Base-by-base conservation (phyloP, 1,140 invertebrate genomes). In the Panagrolaimus sp. region DNA sequence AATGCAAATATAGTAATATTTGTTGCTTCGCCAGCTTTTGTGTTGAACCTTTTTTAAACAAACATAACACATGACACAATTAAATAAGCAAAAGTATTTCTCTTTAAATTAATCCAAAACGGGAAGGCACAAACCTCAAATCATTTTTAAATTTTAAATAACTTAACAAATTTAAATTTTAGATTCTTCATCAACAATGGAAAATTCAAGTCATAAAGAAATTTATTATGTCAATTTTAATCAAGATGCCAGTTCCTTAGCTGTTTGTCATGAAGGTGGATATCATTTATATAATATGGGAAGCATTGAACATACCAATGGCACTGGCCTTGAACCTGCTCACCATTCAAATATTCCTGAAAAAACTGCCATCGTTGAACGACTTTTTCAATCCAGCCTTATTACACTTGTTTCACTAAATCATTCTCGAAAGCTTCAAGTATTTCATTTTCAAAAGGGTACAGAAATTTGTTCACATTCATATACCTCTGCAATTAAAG, bases 281-380 rank as follows among this genome's bases (percentile, higher is more conserved):
- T 58, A n/a, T 58, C 21, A 8, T 28, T 12, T 58, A 12, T 58
- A 58, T 21, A 28, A 58, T 14, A 12, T 58, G 1, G 21, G 21
- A 17, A 12, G 14, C 14, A 26, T 58, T 14, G n/a, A 58, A 58
- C n/a, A 14, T 12, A 17, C n/a, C 4, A 28, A 21, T 12, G 28
- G 10, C 4, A 58, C 1, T 3, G 32, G 32, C 7, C 32, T 38
- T 38, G 32, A 38, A 38, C 32, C 32, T 98, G 83, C 87, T 98
- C 73, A 91, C 91, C 73, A 93, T 98, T 43, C 93, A 94, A 85
- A 88, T 98, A 65, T 98, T 98, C 86, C 88, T 96, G 32, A 38
- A 38, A 21, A 28, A 1, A 17, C 28, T 21, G 10, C 28, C 21
- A 58, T 58, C 5, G 52, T 28, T 17, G 52, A 58, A 58, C 52